Evolutionary conservation across 2,888 invertebrate genomes (phyloP), one percentile per base, ranked within the genome.

Genomic region (Agonopterix alstromeriana): DNA sequence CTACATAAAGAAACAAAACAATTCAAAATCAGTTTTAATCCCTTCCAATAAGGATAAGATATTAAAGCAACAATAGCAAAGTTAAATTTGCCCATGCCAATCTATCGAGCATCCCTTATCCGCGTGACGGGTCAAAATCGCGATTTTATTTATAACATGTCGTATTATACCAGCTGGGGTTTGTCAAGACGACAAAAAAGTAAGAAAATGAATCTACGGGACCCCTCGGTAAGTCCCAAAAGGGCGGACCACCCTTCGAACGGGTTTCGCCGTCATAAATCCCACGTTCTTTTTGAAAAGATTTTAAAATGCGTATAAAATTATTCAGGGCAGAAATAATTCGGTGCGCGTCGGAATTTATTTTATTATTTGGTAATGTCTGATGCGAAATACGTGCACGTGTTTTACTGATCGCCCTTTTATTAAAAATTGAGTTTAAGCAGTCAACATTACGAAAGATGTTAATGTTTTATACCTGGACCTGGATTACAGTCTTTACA

Each of bases 271-370:
- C 65, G 64, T 70, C 78, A 80, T 84, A 86, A 86, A 84, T 88
- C 88, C 86, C 88, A 88, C 88, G 88, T 83, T 81, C 77, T 62
- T 70, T 78, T 73, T 82, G 77, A 83, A 86, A 82, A 82, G 82
- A 84, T 83, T 87, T 87, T 87, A 85, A 88, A 88, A 87, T 73
- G 87, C 84, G 87, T 87, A 86, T 84, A 83, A 86, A 85, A 84
- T 85, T 84, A 87, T 87, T 82, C 81, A 81, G 85, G 77, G 86
- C 84, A 84, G 77, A 81, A 80, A 81, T 86, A 83, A 86, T 86
- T 82, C 70, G 77, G 71, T 73, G 72, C 59, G 70, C 69, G 63
- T 59, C 65, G 72, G 68, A 69, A 74, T 77, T 78, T 77, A 74
- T 81, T 81, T 27, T 74, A 72, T 77, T 77, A 73, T 45, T 75